Conservation (phyloP, 2,113 vertebrate species). For the Cavia aperea region DNA sequence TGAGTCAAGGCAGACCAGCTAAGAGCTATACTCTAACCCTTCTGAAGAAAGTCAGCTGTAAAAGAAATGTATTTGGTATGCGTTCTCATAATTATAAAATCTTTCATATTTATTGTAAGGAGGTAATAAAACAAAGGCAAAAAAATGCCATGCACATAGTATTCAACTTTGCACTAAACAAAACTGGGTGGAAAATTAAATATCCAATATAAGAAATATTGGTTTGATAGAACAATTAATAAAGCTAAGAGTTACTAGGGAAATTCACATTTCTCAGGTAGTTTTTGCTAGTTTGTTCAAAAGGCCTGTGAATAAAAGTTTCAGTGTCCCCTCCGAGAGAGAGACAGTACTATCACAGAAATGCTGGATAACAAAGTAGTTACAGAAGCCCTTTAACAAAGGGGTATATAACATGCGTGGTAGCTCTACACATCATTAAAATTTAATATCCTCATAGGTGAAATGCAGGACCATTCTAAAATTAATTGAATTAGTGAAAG, state of each 20-base stretch:
- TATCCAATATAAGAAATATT: neutral
- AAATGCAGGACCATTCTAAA: slow-evolving; percentile 13
- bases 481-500: slow-evolving; percentile 46
- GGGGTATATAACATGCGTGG: neutral
- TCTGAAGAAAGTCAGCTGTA: neutral
- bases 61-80: neutral
- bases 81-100: neutral
- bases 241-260: neutral
- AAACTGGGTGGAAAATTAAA: neutral
- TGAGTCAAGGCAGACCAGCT: neutral
- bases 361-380: neutral
- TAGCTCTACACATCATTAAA: neutral
- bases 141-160: neutral
- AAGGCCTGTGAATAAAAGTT: neutral
- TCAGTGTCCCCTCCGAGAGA: neutral
- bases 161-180: neutral
- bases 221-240: neutral
- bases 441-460: slow-evolving; percentile 4
- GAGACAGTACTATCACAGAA: neutral
- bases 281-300: slow-evolving; percentile 21
- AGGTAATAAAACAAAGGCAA: slow-evolving; percentile 19
- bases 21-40: neutral
- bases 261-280: neutral
- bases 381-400: neutral
- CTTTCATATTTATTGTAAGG: neutral